Conservation (phyloP, 2,888 invertebrate genomes). For the Megaustenia siamemsis region DNA sequence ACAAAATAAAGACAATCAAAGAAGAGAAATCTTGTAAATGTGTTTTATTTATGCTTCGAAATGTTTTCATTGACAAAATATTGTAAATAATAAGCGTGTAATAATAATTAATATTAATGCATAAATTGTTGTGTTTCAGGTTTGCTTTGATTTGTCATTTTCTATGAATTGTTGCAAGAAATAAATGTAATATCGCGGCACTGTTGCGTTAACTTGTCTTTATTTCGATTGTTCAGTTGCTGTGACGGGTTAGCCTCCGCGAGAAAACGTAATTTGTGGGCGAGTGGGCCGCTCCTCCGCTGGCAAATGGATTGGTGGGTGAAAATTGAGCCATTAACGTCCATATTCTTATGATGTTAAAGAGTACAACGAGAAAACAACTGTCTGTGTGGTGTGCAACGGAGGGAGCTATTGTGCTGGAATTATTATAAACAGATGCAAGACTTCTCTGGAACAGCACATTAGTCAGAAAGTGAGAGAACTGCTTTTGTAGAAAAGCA, state of each 20-base stretch:
- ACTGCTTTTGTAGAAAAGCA: background rate
- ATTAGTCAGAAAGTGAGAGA: background rate
- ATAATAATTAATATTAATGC: background rate
- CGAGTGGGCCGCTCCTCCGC: conserved; percentile 9
- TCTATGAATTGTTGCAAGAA: background rate
- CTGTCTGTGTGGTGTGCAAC: conserved; percentile 20
- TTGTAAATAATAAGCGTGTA: background rate
- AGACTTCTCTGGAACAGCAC: background rate
- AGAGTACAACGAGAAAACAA: background rate
- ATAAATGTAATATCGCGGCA: background rate
- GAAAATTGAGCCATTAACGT: conserved; percentile 16
- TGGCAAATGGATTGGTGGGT: conserved; percentile 5
- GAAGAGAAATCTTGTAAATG: too few relatives aligned
- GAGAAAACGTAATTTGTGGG: background rate
- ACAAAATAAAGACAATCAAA: too few relatives aligned
- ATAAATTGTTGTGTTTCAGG: background rate
- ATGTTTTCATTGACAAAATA: background rate
- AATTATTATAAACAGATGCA: conserved; percentile 25
- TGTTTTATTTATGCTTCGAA: too few relatives aligned
- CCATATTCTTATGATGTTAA: conserved; percentile 1
- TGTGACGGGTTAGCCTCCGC: background rate
- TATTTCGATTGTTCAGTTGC: background rate
- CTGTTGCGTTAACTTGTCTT: background rate
- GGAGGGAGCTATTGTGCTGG: conserved; percentile 23
- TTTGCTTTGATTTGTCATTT: background rate